These are phyloP conservation scores for Mergus octosetaceus DNA, from an alignment of 2,797 vertebrate species.

Conservation along the genomic window DNA sequence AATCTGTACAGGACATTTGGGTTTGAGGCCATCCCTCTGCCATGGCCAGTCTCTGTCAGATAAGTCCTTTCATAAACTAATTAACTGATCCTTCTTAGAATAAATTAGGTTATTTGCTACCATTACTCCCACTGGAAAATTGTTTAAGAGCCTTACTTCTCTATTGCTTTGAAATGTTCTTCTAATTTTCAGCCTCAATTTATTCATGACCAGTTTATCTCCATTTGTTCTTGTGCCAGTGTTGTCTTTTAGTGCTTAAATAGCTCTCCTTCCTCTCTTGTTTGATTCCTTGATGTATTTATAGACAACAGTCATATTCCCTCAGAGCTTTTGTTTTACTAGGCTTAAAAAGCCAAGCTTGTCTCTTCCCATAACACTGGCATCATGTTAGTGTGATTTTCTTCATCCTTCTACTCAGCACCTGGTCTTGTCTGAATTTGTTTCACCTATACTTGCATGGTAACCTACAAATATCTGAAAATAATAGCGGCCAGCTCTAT, in stretches of 20 bases:
- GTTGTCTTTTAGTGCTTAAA: constrained; percentile 47
- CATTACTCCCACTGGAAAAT: constrained; percentile 13
- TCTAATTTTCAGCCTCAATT: constrained; percentile 55
- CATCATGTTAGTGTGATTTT: background rate
- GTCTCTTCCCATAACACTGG: background rate
- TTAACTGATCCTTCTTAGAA: constrained; percentile 44
- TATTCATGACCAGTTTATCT: constrained; percentile 42
- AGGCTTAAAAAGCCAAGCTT: background rate
- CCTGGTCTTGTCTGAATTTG: background rate
- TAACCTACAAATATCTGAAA: background rate
- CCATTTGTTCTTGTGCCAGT: constrained; percentile 45
- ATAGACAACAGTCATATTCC: constrained; percentile 23
- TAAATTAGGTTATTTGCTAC: constrained; percentile 46
- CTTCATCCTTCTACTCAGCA: background rate
- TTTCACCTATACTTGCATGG: background rate
- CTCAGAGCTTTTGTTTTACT: constrained; percentile 25
- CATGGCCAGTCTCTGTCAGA: constrained; percentile 1
- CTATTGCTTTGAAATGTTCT: constrained; percentile 10
- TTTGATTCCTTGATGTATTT: constrained; percentile 57
- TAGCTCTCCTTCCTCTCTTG: constrained; percentile 33
- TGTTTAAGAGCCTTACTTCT: constrained; percentile 38
- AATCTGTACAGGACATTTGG: background rate
- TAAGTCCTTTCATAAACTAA: constrained; percentile 46
- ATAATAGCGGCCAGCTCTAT: background rate
- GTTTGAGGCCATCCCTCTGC: background rate